phyloP scores from a whole-genome alignment of 2,888 invertebrate genomes.

The Nephrotoma flavescens region DNA sequence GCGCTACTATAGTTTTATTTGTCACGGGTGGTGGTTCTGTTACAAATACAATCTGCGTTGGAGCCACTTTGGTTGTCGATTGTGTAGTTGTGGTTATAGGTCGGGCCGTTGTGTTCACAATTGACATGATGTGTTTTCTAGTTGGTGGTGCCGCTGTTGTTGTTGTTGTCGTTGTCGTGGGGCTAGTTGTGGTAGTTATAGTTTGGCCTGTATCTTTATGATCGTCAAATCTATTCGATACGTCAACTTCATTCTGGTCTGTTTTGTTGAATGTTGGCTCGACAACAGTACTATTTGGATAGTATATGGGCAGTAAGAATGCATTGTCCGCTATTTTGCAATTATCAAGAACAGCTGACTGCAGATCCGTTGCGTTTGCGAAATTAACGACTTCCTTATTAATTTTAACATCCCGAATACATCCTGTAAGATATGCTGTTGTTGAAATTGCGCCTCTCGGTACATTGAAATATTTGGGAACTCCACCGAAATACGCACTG shows the following conservation, averaged over 20 bases:
- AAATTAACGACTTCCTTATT: slow-evolving; percentile 71
- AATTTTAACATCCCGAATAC: slow-evolving; percentile 83
- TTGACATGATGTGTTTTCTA: slow-evolving; percentile 11
- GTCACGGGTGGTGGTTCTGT: slow-evolving; percentile 10
- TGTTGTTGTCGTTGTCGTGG: slow-evolving; percentile 22
- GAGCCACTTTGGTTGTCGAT: slow-evolving; percentile 17
- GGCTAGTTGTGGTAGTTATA: slow-evolving; percentile 13
- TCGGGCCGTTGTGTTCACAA: slow-evolving; percentile 29
- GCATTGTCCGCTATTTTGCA: slow-evolving; percentile 23
- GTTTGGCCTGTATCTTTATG: neutral
- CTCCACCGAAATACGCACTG: slow-evolving; percentile 74
- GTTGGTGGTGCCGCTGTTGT: slow-evolving; percentile 29
- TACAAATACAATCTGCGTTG: slow-evolving; percentile 18
- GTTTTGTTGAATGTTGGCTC: slow-evolving; percentile 10
- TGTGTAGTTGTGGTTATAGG: slow-evolving; percentile 25
- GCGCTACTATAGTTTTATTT: slow-evolving; percentile 12
- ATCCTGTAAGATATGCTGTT: slow-evolving; percentile 62
- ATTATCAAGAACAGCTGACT: slow-evolving; percentile 39
- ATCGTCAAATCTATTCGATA: neutral
- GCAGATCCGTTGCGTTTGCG: slow-evolving; percentile 47
- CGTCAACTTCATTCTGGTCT: neutral
- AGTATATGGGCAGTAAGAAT: slow-evolving; percentile 19
- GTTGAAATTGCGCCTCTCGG: slow-evolving; percentile 40
- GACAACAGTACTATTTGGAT: slow-evolving; percentile 18
- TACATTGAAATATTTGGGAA: slow-evolving; percentile 45